These are phyloP conservation scores for Leptopilina boulardi DNA, from an alignment of 1,140 invertebrate species.

Conservation along the genomic window DNA sequence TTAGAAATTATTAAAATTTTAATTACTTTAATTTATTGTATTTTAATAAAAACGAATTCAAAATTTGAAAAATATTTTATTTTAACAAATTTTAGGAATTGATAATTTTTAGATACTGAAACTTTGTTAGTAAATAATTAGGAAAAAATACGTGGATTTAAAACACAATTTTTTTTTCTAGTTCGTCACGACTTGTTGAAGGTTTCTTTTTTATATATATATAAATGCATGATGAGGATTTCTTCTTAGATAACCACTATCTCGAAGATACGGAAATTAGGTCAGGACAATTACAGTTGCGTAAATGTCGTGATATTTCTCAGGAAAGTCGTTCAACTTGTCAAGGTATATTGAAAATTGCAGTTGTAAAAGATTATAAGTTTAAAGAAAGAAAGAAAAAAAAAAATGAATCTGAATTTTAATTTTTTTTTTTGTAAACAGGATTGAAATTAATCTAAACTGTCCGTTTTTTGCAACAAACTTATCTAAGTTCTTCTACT, in stretches of 20 bases:
- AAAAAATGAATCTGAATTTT: too few relatives aligned
- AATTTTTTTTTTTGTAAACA: too few relatives aligned
- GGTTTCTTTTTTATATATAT: background rate
- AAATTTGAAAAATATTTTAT: too few relatives aligned
- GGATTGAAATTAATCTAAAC: background rate
- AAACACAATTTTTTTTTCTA: background rate
- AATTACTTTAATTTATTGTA: too few relatives aligned
- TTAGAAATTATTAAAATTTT: too few relatives aligned
- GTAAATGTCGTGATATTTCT: conserved; percentile 36
- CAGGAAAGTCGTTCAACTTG: conserved; percentile 7
- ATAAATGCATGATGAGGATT: conserved; percentile 14
- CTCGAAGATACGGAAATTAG: conserved; percentile 50
- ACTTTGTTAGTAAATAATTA: too few relatives aligned
- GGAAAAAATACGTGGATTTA: too few relatives aligned
- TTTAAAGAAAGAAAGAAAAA: too few relatives aligned
- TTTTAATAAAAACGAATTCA: too few relatives aligned
- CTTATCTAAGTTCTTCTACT: conserved; percentile 34
- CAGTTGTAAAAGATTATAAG: background rate
- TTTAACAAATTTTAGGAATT: too few relatives aligned
- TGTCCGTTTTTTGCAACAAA: conserved; percentile 6
- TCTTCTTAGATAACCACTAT: conserved; percentile 51
- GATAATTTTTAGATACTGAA: too few relatives aligned
- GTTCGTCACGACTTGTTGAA: background rate
- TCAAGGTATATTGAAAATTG: background rate
- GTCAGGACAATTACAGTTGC: conserved; percentile 44